Evolutionary conservation across 2,113 vertebrate species (phyloP).

Genomic region (Percopsis transmontana): DNA sequence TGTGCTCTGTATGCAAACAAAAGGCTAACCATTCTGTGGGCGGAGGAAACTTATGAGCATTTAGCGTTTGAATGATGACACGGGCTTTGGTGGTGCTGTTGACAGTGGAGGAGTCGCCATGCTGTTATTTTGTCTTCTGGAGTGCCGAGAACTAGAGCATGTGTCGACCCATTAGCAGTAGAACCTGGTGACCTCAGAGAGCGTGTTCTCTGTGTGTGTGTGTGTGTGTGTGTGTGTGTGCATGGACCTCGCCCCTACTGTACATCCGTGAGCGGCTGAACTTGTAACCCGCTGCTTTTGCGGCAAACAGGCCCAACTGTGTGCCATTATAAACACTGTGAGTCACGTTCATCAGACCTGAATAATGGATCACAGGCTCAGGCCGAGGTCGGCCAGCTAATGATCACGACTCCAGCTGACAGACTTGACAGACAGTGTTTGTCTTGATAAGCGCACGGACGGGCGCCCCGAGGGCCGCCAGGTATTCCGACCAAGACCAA

Average conservation of each 20-base stretch:
- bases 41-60: conserved; percentile 55
- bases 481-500: too few species aligned
- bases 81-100: conserved; percentile 51
- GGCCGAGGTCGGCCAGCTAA: conserved; percentile 23
- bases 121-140: neutral
- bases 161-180: conserved; percentile 37
- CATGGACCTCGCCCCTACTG: neutral
- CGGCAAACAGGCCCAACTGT: too few species aligned
- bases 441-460: conserved; percentile 21
- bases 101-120: conserved; percentile 57
- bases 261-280: conserved; percentile 26
- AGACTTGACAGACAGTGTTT: conserved; percentile 15
- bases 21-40: conserved; percentile 52
- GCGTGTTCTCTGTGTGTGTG: neutral
- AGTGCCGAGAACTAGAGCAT: conserved; percentile 30
- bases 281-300: conserved; percentile 27
- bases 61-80: conserved; percentile 52
- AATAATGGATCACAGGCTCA: conserved; percentile 18
- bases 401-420: conserved; percentile 11
- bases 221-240: conserved; percentile 1
- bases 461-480: too few species aligned
- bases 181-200: conserved; percentile 8
- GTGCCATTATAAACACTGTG: conserved; percentile 44
- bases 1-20: conserved; percentile 46
- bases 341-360: conserved; percentile 47